Evolutionary conservation across 2,888 invertebrate genomes (phyloP).

Genomic region (Antitype chi): DNA sequence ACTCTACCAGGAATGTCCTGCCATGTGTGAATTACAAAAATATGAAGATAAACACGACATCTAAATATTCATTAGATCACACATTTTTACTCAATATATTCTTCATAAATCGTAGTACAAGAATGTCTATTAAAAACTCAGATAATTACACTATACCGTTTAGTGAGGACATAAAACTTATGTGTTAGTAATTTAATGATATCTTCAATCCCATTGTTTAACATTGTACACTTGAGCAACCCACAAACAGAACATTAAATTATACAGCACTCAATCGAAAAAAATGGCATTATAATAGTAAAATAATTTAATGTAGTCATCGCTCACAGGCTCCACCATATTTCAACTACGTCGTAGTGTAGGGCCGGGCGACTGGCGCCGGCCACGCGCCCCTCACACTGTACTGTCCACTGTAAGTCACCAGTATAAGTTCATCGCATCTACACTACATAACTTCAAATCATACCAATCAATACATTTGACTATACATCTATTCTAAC

Average conservation of each 20-base stretch:
- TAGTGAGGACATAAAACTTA: slow-evolving; percentile 33
- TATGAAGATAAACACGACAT: slow-evolving; percentile 39
- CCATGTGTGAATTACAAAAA: slow-evolving; percentile 42
- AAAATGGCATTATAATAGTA: slow-evolving; percentile 47
- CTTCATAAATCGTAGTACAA: slow-evolving; percentile 27
- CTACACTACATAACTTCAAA: slow-evolving; percentile 11
- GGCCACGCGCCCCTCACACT: neutral
- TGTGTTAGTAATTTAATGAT: slow-evolving; percentile 46
- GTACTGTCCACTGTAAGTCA: slow-evolving; percentile 1
- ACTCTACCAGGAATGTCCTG: slow-evolving; percentile 54
- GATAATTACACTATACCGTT: slow-evolving; percentile 28
- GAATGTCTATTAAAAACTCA: slow-evolving; percentile 21
- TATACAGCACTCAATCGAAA: slow-evolving; percentile 55
- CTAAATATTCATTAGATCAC: slow-evolving; percentile 36
- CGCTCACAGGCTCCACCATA: slow-evolving; percentile 47
- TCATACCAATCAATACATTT: slow-evolving; percentile 44
- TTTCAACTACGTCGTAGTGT: slow-evolving; percentile 14
- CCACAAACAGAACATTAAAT: slow-evolving; percentile 49
- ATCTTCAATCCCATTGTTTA: slow-evolving; percentile 59
- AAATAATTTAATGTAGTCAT: slow-evolving; percentile 61
- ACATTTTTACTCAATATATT: slow-evolving; percentile 39
- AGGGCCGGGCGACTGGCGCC: neutral
- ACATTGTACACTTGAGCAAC: slow-evolving; percentile 69
- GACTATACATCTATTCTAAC: slow-evolving; percentile 39
- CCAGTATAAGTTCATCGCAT: slow-evolving; percentile 14